These are phyloP conservation scores for Melinaea marsaeus DNA, from an alignment of 2,888 invertebrate genomes.

Conservation along the genomic window DNA sequence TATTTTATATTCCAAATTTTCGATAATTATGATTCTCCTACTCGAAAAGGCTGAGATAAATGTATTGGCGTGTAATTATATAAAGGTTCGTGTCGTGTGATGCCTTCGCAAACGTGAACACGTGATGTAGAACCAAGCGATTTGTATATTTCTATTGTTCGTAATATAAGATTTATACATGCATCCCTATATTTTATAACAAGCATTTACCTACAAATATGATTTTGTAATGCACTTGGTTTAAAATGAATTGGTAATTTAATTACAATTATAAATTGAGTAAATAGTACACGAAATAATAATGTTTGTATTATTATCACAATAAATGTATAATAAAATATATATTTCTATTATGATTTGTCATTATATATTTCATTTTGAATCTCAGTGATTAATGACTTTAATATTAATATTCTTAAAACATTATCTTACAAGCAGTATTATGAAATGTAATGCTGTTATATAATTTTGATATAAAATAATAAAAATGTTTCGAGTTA, in stretches of 20 bases:
- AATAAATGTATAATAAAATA: too few species aligned
- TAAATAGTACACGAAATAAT: too few species aligned
- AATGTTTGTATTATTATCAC: too few species aligned
- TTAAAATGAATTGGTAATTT: conserved; percentile 1
- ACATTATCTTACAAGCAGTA: background rate
- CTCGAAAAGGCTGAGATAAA: conserved; percentile 76
- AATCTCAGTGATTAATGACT: too few species aligned
- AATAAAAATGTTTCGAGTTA: conserved; percentile 12
- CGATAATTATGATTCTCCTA: conserved; percentile 74
- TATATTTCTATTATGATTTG: too few species aligned
- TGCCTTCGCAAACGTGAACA: conserved; percentile 36
- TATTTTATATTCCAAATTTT: conserved; percentile 68
- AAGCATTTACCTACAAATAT: conserved; percentile 48
- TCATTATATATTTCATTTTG: too few species aligned
- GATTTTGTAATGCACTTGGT: conserved; percentile 37
- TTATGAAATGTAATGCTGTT: conserved; percentile 1
- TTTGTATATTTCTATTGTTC: conserved; percentile 74
- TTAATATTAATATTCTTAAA: too few species aligned
- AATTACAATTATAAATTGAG: background rate
- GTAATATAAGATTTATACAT: conserved; percentile 65
- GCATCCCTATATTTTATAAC: conserved; percentile 67
- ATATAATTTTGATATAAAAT: conserved; percentile 7
- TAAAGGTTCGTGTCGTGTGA: conserved; percentile 53
- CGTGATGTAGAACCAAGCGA: conserved; percentile 63
- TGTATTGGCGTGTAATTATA: conserved; percentile 67